These are phyloP conservation scores for Pammene aurita DNA, from an alignment of 2,888 invertebrate species.

Conservation along the genomic window DNA sequence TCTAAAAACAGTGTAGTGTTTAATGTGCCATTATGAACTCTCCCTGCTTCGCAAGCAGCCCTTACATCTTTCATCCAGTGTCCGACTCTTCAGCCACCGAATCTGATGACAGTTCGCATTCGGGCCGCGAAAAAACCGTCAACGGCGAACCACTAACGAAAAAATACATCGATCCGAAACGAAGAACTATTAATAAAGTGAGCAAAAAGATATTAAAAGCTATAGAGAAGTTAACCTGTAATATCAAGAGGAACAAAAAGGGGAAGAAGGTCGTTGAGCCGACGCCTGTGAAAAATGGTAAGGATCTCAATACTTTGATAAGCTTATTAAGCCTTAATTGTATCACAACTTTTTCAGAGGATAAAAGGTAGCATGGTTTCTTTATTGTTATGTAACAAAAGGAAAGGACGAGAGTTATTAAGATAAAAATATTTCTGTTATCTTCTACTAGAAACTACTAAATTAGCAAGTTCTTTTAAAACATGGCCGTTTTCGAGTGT, in stretches of 20 bases:
- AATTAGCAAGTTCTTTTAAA: no score
- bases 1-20: slow-evolving; percentile 6
- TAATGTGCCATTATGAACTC: slow-evolving; percentile 64
- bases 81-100: slow-evolving; percentile 78
- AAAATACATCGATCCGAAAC: slow-evolving; percentile 76
- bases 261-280: slow-evolving; percentile 56
- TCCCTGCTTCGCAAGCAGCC: slow-evolving; percentile 69
- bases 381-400: background rate
- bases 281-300: slow-evolving; percentile 51
- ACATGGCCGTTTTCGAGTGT: no score
- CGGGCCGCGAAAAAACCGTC: slow-evolving; percentile 71
- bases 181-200: slow-evolving; percentile 79
- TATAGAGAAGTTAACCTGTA: slow-evolving; percentile 76
- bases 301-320: slow-evolving; percentile 39
- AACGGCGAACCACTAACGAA: slow-evolving; percentile 67
- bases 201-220: slow-evolving; percentile 77
- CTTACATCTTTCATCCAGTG: slow-evolving; percentile 75
- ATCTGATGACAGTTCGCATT: slow-evolving; percentile 73
- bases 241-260: slow-evolving; percentile 67
- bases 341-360: background rate
- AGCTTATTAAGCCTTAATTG: background rate
- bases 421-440: no score
- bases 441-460: no score
- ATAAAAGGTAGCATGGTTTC: background rate
- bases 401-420: no score